Evolutionary conservation across 2,113 vertebrate species (phyloP), one percentile per base, ranked within the genome.

Genomic region (Psilopogon haemacephalus): DNA sequence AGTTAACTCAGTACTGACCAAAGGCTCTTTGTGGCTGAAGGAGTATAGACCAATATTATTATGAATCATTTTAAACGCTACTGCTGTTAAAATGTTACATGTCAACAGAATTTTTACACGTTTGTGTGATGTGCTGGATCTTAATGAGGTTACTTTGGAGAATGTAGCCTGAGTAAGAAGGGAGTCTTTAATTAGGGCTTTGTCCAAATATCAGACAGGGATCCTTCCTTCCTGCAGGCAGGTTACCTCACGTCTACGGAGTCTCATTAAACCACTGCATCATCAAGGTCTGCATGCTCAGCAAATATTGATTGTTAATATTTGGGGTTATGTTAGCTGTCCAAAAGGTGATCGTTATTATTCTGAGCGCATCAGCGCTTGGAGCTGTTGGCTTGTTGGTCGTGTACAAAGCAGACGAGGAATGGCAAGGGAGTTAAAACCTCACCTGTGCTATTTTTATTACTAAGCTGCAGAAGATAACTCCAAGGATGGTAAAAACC

Each of bases 291-390:
- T 90, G 86, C 76, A 20, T 71, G 69, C 46, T 94, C 76, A 96
- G 88, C 15, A 0, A 86, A 52, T 94, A 89, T 73, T 60, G 80
- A 84, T 60, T 75, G 48, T 84, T 96, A 91, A 90, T 94, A 91
- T 88, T 95, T 95, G 73, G 69, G 73, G 63, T 94, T 69, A 54
- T 52, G 70, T 56, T 95, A 84, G 74, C 77, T 85, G 84, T 76
- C 91, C 63, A 54, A 40, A 90, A 82, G 84, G 73, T 89, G 79
- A 73, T 94, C 30, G 9, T 91, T 89, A 40, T 91, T 85, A 80
- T 93, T 85, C 79, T 80, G 78, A 55, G 55, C 52, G 75, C 83
- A 46, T 67, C 85, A 83, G 19, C 40, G 23, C 46, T 38, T 60
- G 60, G 74, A 91, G 64, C 79, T 69, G 44, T 55, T 65, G 86